Evolutionary conservation across 2,113 vertebrate species (phyloP).

Genomic region (Nycticebus coucang): DNA sequence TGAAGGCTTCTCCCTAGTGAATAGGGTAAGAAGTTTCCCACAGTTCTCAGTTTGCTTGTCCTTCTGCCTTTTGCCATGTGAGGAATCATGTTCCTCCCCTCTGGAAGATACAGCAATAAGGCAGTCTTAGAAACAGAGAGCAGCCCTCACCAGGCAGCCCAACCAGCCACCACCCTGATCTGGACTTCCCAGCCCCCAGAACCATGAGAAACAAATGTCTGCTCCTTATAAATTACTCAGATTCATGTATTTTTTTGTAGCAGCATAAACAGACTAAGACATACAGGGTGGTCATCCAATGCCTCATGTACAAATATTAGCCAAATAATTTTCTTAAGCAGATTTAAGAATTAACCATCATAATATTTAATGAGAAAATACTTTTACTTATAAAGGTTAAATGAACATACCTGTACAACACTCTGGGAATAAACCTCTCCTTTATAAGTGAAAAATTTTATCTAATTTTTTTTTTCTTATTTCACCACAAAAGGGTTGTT

Average conservation of each 20-base stretch:
- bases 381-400: neutral
- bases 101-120: neutral
- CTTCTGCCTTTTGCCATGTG: neutral
- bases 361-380: neutral
- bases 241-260: neutral
- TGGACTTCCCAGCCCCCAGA: neutral
- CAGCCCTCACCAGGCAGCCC: neutral
- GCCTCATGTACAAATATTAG: neutral
- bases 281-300: neutral
- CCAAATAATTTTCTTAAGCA: neutral
- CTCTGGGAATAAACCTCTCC: neutral
- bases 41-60: neutral
- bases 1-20: neutral
- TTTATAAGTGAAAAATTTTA: neutral
- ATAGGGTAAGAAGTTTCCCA: neutral
- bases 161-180: neutral
- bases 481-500: neutral
- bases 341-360: neutral
- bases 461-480: neutral
- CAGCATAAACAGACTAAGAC: neutral
- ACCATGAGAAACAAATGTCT: neutral
- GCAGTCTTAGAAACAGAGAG: neutral
- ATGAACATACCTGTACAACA: neutral
- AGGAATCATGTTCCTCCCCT: neutral
- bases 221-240: neutral